phyloP scores from a whole-genome alignment of 2,797 vertebrate species.

The Botia kubotai region DNA sequence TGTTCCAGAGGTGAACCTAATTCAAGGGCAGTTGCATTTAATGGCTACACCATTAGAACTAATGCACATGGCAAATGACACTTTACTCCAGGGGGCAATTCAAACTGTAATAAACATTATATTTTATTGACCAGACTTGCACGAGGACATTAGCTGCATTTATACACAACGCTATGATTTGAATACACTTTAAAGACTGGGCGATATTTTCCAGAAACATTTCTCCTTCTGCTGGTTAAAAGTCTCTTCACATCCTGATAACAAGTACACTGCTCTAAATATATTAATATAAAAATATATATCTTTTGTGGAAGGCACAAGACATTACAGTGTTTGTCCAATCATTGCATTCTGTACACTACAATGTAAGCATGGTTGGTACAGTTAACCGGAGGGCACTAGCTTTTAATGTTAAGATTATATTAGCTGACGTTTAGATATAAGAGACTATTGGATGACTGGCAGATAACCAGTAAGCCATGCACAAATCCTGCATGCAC shows the following conservation, averaged over 20 bases:
- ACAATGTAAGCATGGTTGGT: not conserved
- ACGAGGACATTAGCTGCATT: conserved; percentile 23
- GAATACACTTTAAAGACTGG: not conserved
- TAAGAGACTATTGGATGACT: conserved; percentile 46
- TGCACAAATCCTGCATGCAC: conserved; percentile 29
- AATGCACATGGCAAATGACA: conserved; percentile 55
- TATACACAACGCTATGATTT: not conserved
- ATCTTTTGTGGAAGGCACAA: too few relatives aligned
- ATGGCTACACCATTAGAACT: conserved; percentile 57
- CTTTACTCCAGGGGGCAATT: conserved; percentile 52
- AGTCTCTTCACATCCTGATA: too few relatives aligned
- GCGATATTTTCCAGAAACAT: too few relatives aligned
- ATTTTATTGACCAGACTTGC: conserved; percentile 42
- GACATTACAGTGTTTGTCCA: too few relatives aligned
- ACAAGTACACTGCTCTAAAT: too few relatives aligned
- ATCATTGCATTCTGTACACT: too few relatives aligned
- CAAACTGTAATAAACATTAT: conserved; percentile 39
- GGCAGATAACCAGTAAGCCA: conserved; percentile 42
- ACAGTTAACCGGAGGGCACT: conserved; percentile 19
- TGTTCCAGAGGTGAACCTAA: conserved; percentile 50
- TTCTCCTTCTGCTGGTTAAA: too few relatives aligned
- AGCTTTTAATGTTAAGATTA: conserved; percentile 20
- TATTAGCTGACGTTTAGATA: conserved; percentile 51
- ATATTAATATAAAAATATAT: too few relatives aligned
- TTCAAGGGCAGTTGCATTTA: conserved; percentile 60